Percentiles rank a stretch among this genome's conserved stretches.
Evolutionary conservation across 30 jellyfish, hydroid and myxozoan species (phyloP).

Genomic region (Pseudorhiza aurosa): DNA sequence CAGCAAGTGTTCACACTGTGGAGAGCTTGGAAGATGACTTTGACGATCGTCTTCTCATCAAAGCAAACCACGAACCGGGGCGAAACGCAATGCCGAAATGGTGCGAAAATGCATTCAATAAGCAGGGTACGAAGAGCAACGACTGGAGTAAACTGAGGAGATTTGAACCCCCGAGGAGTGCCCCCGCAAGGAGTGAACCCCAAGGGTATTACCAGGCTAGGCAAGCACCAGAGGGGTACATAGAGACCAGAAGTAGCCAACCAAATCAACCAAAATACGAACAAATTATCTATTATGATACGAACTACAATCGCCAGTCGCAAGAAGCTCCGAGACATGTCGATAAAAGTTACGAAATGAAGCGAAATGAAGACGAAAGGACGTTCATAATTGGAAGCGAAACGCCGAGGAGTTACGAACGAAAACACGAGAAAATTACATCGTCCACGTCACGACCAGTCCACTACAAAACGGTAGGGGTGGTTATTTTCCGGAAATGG

Average conservation of each 20-base stretch:
- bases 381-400: not conserved
- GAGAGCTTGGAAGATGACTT: constrained; percentile 51
- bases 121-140: not conserved
- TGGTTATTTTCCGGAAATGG: no score
- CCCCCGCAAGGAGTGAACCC: constrained; percentile 1
- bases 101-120: constrained; percentile 8
- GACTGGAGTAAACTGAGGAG: constrained; percentile 1
- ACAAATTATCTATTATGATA: not conserved
- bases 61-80: constrained; percentile 10
- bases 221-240: not conserved
- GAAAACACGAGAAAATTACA: constrained; percentile 13
- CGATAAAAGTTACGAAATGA: constrained; percentile 1
- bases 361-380: constrained; percentile 8
- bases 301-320: not conserved
- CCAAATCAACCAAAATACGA: constrained; percentile 15
- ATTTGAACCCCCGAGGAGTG: constrained; percentile 21
- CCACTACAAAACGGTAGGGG: constrained; percentile 35
- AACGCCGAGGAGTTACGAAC: not conserved
- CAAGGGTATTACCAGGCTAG: not conserved
- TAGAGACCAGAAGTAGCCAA: not conserved
- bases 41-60: constrained; percentile 28
- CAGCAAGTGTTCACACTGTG: constrained; percentile 27
- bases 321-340: constrained; percentile 18
- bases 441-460: constrained; percentile 33
- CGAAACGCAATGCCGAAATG: not conserved